Evolutionary conservation across 2,888 invertebrate genomes (phyloP), one percentile per base, ranked within the genome.

Genomic region (Xestia ashworthii): DNA sequence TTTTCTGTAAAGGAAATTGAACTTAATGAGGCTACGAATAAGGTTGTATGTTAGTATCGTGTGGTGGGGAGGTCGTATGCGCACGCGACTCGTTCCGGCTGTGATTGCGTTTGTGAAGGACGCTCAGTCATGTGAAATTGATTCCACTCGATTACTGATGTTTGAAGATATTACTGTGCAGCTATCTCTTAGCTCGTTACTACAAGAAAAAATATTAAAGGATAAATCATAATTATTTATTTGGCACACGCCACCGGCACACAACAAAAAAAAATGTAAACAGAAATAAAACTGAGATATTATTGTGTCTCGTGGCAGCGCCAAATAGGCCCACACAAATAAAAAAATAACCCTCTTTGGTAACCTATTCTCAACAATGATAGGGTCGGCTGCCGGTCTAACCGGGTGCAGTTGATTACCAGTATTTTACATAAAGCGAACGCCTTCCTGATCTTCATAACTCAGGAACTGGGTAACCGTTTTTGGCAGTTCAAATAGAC

Each of bases 61-160:
- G 71, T 70, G 60, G 58, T 75, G 74, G 78, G 80, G 83, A 86
- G 87, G 88, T 85, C 85, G 76, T 71, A 69, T 84, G 82, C 88
- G 90, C 94, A 93, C 94, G 94, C 94, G 91, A 94, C 89, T 80
- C 92, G 94, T 94, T 93, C 91, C 93, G 92, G 88, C 90, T 85
- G 87, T 83, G 87, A 84, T 84, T 90, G 88, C 88, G 80, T 78
- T 80, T 81, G 83, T 84, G 93, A 94, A 93, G 94, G 94, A 93
- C 94, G 89, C 80, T 70, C 71, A 76, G 87, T 90, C 91, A 92
- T 93, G 91, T 94, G 92, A 93, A 93, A 93, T 94, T 93, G 92
- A 92, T 92, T 93, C 91, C 84, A 87, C 80, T 77, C 87, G 83
- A 89, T 91, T 84, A 68, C 75, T 44, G 87, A 46, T 83, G 86